Percentiles rank a stretch among this genome's conserved stretches.
phyloP scores from a whole-genome alignment of 2,888 invertebrate species.

The Bursaphelenchus okinawaensis region DNA sequence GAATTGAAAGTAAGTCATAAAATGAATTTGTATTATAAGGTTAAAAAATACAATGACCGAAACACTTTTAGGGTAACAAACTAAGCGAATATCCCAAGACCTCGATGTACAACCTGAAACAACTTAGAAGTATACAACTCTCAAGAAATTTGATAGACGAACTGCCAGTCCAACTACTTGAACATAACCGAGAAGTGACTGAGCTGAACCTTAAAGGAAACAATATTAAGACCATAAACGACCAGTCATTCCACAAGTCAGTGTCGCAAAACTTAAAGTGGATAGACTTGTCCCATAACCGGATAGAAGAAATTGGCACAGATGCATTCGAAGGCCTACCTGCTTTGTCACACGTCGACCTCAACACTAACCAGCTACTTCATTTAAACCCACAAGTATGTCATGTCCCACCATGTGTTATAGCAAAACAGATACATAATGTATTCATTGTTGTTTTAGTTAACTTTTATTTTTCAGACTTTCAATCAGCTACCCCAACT shows the following conservation, averaged over 20 bases:
- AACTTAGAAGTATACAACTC: constrained; percentile 78
- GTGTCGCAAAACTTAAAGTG: constrained; percentile 36
- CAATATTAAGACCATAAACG: constrained; percentile 40
- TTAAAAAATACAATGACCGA: background rate
- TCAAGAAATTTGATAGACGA: constrained; percentile 83
- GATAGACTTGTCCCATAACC: constrained; percentile 45
- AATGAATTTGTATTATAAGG: background rate
- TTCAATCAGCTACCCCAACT: constrained; percentile 58
- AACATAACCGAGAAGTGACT: constrained; percentile 62
- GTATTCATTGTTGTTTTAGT: background rate
- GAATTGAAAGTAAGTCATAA: constrained; percentile 62
- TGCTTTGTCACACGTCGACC: constrained; percentile 23
- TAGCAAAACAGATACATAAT: background rate
- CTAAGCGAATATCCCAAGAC: constrained; percentile 74
- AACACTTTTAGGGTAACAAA: constrained; percentile 64
- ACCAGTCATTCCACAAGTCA: constrained; percentile 41
- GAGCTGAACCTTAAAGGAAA: constrained; percentile 56
- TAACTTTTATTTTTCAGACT: constrained; percentile 22
- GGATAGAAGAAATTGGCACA: constrained; percentile 26
- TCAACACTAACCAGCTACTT: constrained; percentile 26
- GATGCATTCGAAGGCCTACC: constrained; percentile 28
- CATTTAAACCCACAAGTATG: constrained; percentile 19
- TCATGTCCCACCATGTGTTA: too few species aligned
- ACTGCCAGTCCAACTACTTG: constrained; percentile 75
- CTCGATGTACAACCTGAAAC: constrained; percentile 70